Evolutionary conservation across 2,113 vertebrate genomes (phyloP).

Genomic region (Thamnaconus septentrionalis): DNA sequence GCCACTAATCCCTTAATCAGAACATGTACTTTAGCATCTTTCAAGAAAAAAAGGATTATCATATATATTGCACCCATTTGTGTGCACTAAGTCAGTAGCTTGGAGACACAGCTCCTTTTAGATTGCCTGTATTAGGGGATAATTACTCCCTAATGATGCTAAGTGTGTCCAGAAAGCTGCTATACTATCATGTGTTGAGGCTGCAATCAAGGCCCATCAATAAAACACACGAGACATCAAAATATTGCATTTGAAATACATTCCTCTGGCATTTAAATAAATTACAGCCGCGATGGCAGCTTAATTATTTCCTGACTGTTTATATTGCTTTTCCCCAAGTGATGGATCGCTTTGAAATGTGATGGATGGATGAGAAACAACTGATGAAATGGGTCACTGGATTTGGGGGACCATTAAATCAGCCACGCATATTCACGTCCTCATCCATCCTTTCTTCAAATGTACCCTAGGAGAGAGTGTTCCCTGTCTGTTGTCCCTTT

Average conservation of each 20-base stretch:
- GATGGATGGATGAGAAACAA: conserved; percentile 14
- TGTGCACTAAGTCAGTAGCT: background rate
- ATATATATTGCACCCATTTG: background rate
- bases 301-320: conserved; percentile 9
- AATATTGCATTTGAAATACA: background rate
- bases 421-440: conserved; percentile 5
- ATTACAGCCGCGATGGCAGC: background rate
- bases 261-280: conserved; percentile 2
- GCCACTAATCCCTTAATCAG: background rate
- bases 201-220: background rate
- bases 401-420: conserved; percentile 10
- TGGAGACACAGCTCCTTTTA: background rate
- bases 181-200: background rate
- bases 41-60: background rate
- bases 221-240: conserved; percentile 2
- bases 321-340: conserved; percentile 4
- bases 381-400: conserved; percentile 13
- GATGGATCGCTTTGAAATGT: conserved; percentile 15
- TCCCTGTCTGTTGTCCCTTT: background rate
- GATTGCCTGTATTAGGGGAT: background rate
- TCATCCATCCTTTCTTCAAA: conserved; percentile 7
- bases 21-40: background rate
- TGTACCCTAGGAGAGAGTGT: background rate
- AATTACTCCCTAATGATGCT: background rate
- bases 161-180: background rate